Base-by-base conservation (phyloP, 1,140 invertebrate species). In the Drosophila equinoxialis region DNA sequence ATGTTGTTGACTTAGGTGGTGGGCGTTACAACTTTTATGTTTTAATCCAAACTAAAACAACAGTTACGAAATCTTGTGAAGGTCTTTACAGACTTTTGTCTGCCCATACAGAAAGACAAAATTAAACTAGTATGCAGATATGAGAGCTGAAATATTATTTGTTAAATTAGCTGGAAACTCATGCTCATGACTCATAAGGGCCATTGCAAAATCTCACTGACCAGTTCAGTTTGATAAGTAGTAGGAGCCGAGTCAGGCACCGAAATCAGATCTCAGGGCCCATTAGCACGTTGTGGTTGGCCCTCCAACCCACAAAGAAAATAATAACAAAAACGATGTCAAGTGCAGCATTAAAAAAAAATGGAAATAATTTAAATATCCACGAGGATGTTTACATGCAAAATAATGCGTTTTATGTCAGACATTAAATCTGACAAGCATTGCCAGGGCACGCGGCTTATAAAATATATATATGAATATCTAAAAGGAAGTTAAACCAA, bases 251-350 rank as follows among this genome's bases (percentile, higher is more conserved):
- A 26, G 67, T 48, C 33, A 45, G 17, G 70, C 39, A 23, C 69
- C 68, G 64, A 76, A 68, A 60, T 51, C 58, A 59, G 37, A 74
- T 86, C 87, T 86, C 83, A 83, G 82, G 83, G 84, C 84, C 87
- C 83, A 86, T 87, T 87, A 86, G 84, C 83, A 86, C 83, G 84
- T 86, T 73, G 83, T 63, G 65, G 76, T 74, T 64, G 77, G 77
- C 39, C 68, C 41, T 63, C 65, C 73, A 13, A 58, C 2, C 17
- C 17, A 17, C 30, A 30, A 30, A 30, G 30, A 30, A 30, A 30
- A 30, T 6, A 48, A 20, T 20, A 20, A 14, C 33, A 55, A 64
- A 87, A 86, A 87, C 51, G 45, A 79, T 86, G 83, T 86, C 83
- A 86, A 86, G 83, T 86, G 79, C 83, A 79, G 68, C 71, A 68